Evolutionary conservation across 2,797 vertebrate genomes (phyloP).

Genomic region (Rhadinocentrus ornatus): DNA sequence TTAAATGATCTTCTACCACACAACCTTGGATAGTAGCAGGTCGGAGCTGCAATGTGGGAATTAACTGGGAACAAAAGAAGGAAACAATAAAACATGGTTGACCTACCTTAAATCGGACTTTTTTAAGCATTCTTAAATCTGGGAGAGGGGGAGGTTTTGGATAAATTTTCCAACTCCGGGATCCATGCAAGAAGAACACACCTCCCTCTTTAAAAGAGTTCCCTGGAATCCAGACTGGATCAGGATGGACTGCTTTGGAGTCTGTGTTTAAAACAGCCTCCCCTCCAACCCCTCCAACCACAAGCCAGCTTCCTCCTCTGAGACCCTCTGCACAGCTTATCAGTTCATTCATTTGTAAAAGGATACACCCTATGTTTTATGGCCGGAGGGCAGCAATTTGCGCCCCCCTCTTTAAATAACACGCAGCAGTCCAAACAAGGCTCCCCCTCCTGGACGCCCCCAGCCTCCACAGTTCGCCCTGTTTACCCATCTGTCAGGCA

Average conservation of each 20-base stretch:
- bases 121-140: constrained; percentile 75
- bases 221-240: constrained; percentile 28
- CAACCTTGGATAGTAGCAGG: too few relatives aligned
- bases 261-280: constrained; percentile 42
- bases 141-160: neutral
- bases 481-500: constrained; percentile 60
- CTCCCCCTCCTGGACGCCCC: neutral
- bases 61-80: too few relatives aligned
- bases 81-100: too few relatives aligned
- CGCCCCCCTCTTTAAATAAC: constrained; percentile 46
- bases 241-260: constrained; percentile 11
- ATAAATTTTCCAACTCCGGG: neutral
- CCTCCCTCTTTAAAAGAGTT: neutral
- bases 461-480: constrained; percentile 14
- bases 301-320: constrained; percentile 54
- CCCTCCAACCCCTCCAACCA: constrained; percentile 26
- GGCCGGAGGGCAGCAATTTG: constrained; percentile 72
- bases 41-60: too few relatives aligned
- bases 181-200: neutral
- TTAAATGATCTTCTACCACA: too few relatives aligned
- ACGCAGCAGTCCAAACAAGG: constrained; percentile 63
- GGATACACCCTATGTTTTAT: constrained; percentile 79
- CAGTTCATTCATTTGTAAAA: constrained; percentile 79
- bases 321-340: constrained; percentile 72
- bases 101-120: constrained; percentile 83